These are phyloP conservation scores for Calcarius lapponicus DNA, from an alignment of 2,797 vertebrate species.

Conservation along the genomic window DNA sequence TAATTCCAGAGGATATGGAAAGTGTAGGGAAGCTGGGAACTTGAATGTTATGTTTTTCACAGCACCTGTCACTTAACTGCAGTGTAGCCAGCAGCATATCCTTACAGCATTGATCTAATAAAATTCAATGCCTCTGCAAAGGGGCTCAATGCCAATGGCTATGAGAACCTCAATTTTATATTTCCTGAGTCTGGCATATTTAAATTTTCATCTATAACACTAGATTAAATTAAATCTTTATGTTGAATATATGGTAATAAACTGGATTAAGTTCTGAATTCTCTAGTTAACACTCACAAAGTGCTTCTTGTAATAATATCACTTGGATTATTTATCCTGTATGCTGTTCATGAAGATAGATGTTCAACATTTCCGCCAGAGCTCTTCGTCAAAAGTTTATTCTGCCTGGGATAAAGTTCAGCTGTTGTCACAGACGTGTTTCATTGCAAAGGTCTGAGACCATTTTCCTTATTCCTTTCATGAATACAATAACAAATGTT, in stretches of 20 bases:
- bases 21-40: slow-evolving; percentile 13
- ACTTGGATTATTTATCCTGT: slow-evolving; percentile 21
- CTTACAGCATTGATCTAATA: neutral
- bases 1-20: slow-evolving; percentile 30
- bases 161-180: slow-evolving; percentile 16
- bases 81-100: neutral
- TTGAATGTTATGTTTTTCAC: slow-evolving; percentile 31
- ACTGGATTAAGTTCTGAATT: slow-evolving; percentile 51
- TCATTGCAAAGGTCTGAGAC: slow-evolving; percentile 9
- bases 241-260: slow-evolving; percentile 47
- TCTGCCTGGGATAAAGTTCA: slow-evolving; percentile 36
- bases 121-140: neutral
- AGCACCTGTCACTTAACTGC: slow-evolving; percentile 18
- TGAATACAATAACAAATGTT: neutral
- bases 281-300: slow-evolving; percentile 41
- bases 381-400: neutral
- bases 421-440: slow-evolving; percentile 24
- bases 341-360: slow-evolving; percentile 39
- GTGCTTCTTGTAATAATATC: slow-evolving; percentile 59
- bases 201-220: slow-evolving; percentile 46
- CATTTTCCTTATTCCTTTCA: slow-evolving; percentile 18
- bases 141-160: neutral
- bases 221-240: slow-evolving; percentile 55
- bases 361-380: slow-evolving; percentile 37
- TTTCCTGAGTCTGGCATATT: slow-evolving; percentile 51